phyloP scores from a whole-genome alignment of 2,113 vertebrate genomes.

The Macrotus californicus region DNA sequence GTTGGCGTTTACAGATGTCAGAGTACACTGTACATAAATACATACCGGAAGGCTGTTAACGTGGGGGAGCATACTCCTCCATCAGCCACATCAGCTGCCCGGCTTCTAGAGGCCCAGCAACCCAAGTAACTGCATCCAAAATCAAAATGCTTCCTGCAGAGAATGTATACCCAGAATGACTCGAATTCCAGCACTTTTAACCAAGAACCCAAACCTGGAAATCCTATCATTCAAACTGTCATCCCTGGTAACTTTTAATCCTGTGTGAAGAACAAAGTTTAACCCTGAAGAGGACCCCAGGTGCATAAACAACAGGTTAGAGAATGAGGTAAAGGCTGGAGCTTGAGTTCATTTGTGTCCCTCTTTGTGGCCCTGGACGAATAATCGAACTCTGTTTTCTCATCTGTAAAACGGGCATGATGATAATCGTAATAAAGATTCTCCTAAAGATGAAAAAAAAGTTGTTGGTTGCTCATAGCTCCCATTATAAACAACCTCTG shows the following conservation, averaged over 20 bases:
- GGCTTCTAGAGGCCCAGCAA: neutral
- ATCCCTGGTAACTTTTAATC: neutral
- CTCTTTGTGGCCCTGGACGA: neutral
- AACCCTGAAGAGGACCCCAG: neutral
- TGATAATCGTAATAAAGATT: neutral
- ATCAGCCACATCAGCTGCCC: neutral
- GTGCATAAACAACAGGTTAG: neutral
- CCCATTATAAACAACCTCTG: neutral
- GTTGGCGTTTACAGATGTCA: neutral
- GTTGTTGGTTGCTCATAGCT: neutral
- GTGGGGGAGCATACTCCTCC: neutral
- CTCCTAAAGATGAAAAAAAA: neutral
- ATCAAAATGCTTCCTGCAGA: neutral
- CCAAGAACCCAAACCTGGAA: neutral
- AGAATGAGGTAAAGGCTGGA: neutral
- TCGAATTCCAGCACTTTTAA: neutral
- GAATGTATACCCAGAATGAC: neutral
- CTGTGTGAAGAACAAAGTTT: neutral
- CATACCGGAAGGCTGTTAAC: slow-evolving; percentile 16
- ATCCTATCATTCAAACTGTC: neutral
- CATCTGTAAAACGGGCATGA: neutral
- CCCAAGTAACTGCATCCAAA: neutral
- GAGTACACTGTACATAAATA: neutral
- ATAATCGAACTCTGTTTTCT: neutral
- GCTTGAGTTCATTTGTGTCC: neutral